Conservation (phyloP, 2,797 vertebrate genomes). For the Pseudocheirus occidentalis region DNA sequence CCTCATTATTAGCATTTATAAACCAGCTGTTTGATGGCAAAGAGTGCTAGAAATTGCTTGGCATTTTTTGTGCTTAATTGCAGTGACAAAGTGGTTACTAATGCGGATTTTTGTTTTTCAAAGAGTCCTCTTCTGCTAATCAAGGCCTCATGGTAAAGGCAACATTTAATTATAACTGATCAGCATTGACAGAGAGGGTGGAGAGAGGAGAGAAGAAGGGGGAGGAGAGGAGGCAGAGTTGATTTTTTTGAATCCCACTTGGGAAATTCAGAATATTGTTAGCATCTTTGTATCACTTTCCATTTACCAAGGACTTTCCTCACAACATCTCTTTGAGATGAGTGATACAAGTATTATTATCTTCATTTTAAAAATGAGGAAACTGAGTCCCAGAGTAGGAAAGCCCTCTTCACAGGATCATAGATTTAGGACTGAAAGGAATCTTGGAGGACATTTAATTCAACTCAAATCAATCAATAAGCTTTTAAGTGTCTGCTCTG, state of each 20-base stretch:
- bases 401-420: conserved; percentile 49
- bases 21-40: conserved; percentile 65
- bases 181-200: conserved; percentile 34
- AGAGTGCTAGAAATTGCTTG: conserved; percentile 61
- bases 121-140: conserved; percentile 63
- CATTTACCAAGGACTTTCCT: conserved; percentile 71
- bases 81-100: conserved; percentile 58
- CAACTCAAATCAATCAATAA: not conserved
- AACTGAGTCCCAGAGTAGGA: not conserved
- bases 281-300: conserved; percentile 61
- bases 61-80: conserved; percentile 73
- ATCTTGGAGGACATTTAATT: conserved; percentile 14
- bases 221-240: conserved; percentile 28
- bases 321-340: conserved; percentile 64
- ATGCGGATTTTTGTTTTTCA: conserved; percentile 60
- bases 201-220: conserved; percentile 54
- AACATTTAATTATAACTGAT: conserved; percentile 62
- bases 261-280: conserved; percentile 69
- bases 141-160: conserved; percentile 44
- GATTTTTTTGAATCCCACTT: conserved; percentile 75
- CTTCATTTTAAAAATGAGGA: not conserved
- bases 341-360: conserved; percentile 50
- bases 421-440: not conserved
- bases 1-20: conserved; percentile 52
- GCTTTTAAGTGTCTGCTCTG: not conserved